Evolutionary conservation across 2,888 invertebrate species (phyloP).

Genomic region (Cantharis rustica): DNA sequence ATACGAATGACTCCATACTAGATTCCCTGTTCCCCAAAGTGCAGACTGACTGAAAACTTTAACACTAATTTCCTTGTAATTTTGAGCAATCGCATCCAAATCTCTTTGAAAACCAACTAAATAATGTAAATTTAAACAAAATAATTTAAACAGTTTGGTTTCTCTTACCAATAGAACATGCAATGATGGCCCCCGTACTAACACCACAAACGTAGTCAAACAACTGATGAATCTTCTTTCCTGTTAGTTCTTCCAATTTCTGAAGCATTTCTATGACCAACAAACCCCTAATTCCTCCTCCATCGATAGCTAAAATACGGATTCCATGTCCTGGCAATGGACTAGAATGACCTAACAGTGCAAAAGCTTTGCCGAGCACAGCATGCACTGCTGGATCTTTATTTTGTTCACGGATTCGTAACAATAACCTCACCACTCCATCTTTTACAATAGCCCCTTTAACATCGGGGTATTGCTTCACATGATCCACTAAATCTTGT

Average conservation of each 20-base stretch:
- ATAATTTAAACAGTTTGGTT: background rate
- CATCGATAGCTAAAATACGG: slow-evolving; percentile 83
- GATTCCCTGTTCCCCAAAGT: slow-evolving; percentile 71
- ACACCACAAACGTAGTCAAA: slow-evolving; percentile 89
- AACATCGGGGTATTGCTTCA: slow-evolving; percentile 76
- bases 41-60: slow-evolving; percentile 71
- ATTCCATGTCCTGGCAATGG: slow-evolving; percentile 76
- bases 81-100: slow-evolving; percentile 64
- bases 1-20: slow-evolving; percentile 86
- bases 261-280: slow-evolving; percentile 82
- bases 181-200: slow-evolving; percentile 82
- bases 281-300: slow-evolving; percentile 89
- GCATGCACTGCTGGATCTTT: slow-evolving; percentile 50
- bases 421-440: slow-evolving; percentile 69
- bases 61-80: slow-evolving; percentile 65
- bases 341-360: slow-evolving; percentile 72
- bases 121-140: background rate
- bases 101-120: slow-evolving; percentile 61
- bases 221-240: slow-evolving; percentile 71
- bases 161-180: slow-evolving; percentile 69
- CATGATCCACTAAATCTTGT: slow-evolving; percentile 72
- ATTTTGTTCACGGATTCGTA: slow-evolving; percentile 60
- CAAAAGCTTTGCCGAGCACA: slow-evolving; percentile 62
- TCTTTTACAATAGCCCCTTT: slow-evolving; percentile 76
- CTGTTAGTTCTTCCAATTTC: slow-evolving; percentile 74